phyloP scores from a whole-genome alignment of 2,888 invertebrate genomes.

The Drosophila dives region DNA sequence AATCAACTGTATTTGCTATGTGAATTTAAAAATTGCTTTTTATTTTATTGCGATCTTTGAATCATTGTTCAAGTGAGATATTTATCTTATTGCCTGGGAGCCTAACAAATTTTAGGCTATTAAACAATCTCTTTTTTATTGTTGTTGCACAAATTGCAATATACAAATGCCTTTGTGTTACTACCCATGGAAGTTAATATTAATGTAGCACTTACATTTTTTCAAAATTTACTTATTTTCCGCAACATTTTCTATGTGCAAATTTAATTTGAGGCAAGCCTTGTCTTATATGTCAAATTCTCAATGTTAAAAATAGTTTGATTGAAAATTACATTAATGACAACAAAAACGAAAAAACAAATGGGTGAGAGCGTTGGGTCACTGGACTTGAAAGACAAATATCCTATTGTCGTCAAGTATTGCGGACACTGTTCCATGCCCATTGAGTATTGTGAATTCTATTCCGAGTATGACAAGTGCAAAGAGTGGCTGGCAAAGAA shows the following conservation, averaged over 20 bases:
- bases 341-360: not conserved
- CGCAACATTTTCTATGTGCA: not conserved
- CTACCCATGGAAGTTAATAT: not conserved
- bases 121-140: not conserved
- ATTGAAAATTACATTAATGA: conserved; percentile 34
- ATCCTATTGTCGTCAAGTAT: conserved; percentile 49
- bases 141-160: not conserved
- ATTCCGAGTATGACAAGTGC: conserved; percentile 50
- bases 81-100: not conserved
- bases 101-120: not conserved
- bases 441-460: conserved; percentile 52
- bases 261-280: conserved; percentile 13
- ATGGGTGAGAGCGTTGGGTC: not conserved
- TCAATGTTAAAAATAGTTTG: conserved; percentile 10
- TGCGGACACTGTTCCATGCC: conserved; percentile 53
- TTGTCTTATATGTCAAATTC: conserved; percentile 7
- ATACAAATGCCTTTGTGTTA: not conserved
- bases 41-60: not conserved
- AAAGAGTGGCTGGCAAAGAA: conserved; percentile 48
- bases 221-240: too few species aligned
- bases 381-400: conserved; percentile 27
- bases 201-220: not conserved
- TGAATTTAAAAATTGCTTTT: not conserved
- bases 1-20: not conserved
- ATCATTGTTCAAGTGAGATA: not conserved